These are phyloP conservation scores for Bacillus rossius DNA, from an alignment of 1,140 invertebrate genomes.

Conservation along the genomic window DNA sequence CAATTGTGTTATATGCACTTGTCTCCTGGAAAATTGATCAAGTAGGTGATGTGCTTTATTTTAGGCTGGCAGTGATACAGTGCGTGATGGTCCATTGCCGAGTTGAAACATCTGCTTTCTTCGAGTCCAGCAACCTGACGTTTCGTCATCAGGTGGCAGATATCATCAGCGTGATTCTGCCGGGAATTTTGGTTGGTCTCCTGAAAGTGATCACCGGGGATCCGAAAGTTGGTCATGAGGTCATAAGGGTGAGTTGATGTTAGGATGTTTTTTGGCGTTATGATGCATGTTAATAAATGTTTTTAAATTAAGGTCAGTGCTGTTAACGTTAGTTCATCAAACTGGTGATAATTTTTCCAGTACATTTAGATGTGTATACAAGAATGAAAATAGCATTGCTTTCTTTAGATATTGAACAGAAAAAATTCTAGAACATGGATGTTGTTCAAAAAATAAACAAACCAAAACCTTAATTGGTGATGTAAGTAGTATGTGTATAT, in stretches of 20 bases:
- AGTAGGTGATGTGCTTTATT: constrained; percentile 15
- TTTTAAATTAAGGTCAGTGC: no score
- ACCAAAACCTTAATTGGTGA: no score
- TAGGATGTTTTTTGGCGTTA: no score
- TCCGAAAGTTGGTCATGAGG: constrained; percentile 50
- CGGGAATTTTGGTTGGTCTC: constrained; percentile 52
- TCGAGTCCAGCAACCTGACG: constrained; percentile 38
- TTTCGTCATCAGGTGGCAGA: constrained; percentile 46
- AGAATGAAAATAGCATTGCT: no score
- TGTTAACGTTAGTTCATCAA: no score
- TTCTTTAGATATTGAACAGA: no score
- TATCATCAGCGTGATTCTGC: constrained; percentile 53
- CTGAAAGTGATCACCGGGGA: constrained; percentile 48
- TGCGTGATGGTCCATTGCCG: constrained; percentile 50
- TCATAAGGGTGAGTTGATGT: constrained; percentile 47
- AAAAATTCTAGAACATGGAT: no score
- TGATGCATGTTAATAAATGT: no score
- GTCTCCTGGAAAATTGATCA: constrained; percentile 16
- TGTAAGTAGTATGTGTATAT: no score
- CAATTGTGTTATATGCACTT: constrained; percentile 38
- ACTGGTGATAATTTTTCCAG: no score
- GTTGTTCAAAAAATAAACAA: no score
- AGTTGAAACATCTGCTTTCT: constrained; percentile 39
- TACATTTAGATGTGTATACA: no score
- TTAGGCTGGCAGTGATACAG: constrained; percentile 50